A percentile compares a stretch with the other conserved stretches of the same genome.
Conservation (phyloP, 2,888 invertebrate genomes). For the Clanis bilineata region DNA sequence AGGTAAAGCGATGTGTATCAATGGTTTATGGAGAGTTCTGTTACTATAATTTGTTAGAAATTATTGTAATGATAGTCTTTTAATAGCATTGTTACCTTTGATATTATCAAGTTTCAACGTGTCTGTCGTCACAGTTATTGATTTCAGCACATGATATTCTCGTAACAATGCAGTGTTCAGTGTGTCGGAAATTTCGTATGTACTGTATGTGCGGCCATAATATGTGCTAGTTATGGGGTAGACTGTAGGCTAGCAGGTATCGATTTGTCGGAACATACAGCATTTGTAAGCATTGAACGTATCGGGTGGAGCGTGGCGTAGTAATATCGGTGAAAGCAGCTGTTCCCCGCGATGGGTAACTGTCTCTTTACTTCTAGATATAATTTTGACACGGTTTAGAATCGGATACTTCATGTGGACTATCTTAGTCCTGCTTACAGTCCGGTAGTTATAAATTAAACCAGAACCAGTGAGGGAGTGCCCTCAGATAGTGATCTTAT, state of each 20-base stretch:
- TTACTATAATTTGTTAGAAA: not conserved
- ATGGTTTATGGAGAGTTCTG: not conserved
- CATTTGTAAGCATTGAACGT: constrained; percentile 63
- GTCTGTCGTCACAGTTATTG: constrained; percentile 26
- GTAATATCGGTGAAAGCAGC: constrained; percentile 57
- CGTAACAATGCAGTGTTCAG: constrained; percentile 1
- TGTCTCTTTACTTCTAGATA: constrained; percentile 35
- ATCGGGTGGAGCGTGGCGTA: constrained; percentile 46
- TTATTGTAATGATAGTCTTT: not conserved
- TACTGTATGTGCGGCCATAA: not conserved
- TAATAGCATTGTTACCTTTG: constrained; percentile 16
- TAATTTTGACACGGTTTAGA: not conserved
- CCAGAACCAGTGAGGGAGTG: too few relatives aligned
- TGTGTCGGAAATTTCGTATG: constrained; percentile 13
- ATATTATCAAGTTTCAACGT: constrained; percentile 26
- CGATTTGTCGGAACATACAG: constrained; percentile 52
- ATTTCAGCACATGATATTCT: not conserved
- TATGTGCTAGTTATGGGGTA: constrained; percentile 21
- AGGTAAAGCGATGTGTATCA: not conserved
- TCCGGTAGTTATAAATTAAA: too few relatives aligned
- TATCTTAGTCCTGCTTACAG: not conserved
- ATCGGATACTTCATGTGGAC: not conserved
- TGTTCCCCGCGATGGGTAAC: constrained; percentile 48
- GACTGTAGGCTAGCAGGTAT: constrained; percentile 49
- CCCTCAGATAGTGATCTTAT: too few relatives aligned